These are phyloP conservation scores for Idaea dimidiata DNA, from an alignment of 2,888 invertebrate genomes.

Conservation along the genomic window DNA sequence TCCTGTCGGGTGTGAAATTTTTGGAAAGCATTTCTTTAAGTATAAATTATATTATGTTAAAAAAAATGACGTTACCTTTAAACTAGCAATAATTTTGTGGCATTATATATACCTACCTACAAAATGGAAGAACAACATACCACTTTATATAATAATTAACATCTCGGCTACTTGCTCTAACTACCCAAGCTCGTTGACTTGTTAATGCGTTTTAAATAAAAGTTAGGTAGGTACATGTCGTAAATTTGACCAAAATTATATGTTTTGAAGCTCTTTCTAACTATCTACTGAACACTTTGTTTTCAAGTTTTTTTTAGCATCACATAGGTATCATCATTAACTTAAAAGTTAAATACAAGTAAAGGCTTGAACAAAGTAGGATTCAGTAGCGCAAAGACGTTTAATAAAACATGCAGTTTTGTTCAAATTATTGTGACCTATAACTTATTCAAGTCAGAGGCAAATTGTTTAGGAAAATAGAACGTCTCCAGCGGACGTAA, in stretches of 20 bases:
- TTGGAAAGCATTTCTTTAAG: no score
- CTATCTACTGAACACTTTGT: background rate
- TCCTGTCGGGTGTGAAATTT: no score
- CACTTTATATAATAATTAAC: no score
- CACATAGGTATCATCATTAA: background rate
- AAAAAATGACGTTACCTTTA: no score
- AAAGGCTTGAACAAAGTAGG: background rate
- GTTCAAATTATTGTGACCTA: background rate
- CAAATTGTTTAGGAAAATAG: background rate
- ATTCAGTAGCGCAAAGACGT: background rate
- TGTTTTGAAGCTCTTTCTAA: background rate
- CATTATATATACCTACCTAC: no score
- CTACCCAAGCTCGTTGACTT: no score
- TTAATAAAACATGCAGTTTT: background rate
- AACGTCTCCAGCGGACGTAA: background rate
- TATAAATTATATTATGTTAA: no score
- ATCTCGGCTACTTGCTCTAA: no score
- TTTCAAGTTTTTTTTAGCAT: background rate
- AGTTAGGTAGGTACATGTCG: background rate
- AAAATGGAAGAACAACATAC: no score
- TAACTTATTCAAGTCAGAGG: slow-evolving; percentile 2
- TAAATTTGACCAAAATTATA: background rate
- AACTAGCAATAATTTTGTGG: no score
- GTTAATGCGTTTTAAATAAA: background rate
- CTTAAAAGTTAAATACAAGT: background rate